Base-by-base conservation (phyloP, 1,140 invertebrate species). In the Asobara japonica region DNA sequence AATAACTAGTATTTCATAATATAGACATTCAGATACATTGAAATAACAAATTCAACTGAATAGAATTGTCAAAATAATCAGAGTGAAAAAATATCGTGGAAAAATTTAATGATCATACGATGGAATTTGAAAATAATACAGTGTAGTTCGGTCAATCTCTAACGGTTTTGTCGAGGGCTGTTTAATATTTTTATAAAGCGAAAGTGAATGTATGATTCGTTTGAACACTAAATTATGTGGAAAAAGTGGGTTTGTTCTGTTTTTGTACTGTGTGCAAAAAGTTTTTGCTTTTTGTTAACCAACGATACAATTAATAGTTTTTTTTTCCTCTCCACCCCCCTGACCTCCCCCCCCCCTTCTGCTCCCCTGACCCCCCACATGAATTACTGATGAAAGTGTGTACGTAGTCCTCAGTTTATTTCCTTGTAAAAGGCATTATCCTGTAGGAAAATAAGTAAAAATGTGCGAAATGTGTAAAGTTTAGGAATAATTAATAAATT, bases 171-270 rank as follows among this genome's bases (percentile, higher is more conserved):
- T 69, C 62, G 72, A 77, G 79, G 77, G 80, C 79, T 82, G 77
- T 86, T 85, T 85, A 82, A 78, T 86, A 85, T 85, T 85, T 86
- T 85, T 85, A 83, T 86, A 56, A 85, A 81, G 76, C 77, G 69
- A 77, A 82, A 60, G 66, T 82, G 79, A 82, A 80, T 84, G 80
- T 83, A 80, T 77, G 77, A 79, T 82, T 83, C 78, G 73, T 81
- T 81, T 65, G 65, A 78, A 30, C n/a, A 45, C 78, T 78, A 73
- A 78, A 81, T 79, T 79, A 76, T 72, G 27, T 56, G 51, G 51
- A 11, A 65, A 66, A 22, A 30, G 0, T 16, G 18, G 20, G 69
- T 41, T 72, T 75, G 76, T 77, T 73, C 71, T 61, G 8, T 61
- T 45, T 31, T 33, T 20, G 51, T 60, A 36, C 22, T 60, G 11